Conservation (phyloP, 2,113 vertebrate species). For the Grallaria varia region DNA sequence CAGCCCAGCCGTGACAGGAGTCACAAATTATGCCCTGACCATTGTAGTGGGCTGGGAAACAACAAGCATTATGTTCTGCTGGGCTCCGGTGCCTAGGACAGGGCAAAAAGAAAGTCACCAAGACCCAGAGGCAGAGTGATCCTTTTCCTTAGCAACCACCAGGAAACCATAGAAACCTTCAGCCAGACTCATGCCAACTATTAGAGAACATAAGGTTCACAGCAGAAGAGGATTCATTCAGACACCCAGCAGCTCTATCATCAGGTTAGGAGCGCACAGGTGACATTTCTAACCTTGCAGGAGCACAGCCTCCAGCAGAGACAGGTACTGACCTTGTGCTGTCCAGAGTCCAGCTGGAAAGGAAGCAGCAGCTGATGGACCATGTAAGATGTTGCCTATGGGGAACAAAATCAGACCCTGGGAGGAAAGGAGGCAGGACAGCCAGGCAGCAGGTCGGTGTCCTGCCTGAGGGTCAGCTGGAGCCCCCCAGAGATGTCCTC, state of each 20-base stretch:
- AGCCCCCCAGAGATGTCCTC: neutral
- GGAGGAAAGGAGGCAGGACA: neutral
- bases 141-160: constrained; percentile 29
- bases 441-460: neutral
- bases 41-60: constrained; percentile 37
- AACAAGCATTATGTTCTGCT: constrained; percentile 19
- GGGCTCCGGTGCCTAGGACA: neutral
- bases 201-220: neutral
- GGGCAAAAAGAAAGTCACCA: constrained; percentile 43
- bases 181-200: neutral
- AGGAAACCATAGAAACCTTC: constrained; percentile 37
- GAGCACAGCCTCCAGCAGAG: neutral
- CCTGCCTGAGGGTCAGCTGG: neutral
- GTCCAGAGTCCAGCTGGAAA: neutral
- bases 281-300: rapidly evolving
- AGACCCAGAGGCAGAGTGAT: neutral
- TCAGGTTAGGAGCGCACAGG: rapidly evolving
- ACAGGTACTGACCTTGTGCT: neutral
- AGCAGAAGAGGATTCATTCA: neutral
- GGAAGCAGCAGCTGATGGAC: neutral
- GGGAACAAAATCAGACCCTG: neutral
- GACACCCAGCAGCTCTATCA: neutral
- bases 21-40: constrained; percentile 22
- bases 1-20: constrained; percentile 31
- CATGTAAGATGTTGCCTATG: neutral